Conservation (phyloP, 2,113 vertebrate species). For the Charina bottae region DNA sequence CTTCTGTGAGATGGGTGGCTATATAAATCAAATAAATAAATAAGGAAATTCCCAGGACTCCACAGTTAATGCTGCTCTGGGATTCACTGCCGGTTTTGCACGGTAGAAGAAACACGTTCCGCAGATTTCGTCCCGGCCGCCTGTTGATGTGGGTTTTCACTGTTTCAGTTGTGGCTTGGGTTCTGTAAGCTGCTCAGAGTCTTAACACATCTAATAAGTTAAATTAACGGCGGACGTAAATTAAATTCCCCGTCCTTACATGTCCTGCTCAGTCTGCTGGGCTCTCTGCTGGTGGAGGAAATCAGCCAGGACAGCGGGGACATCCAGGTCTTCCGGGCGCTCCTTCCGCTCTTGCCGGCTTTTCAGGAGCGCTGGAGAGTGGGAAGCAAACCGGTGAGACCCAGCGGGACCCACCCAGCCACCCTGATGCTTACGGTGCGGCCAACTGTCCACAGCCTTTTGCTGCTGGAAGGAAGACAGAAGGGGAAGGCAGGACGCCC, state of each 20-base stretch:
- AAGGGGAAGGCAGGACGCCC: too few species aligned
- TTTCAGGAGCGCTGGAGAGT: conserved; percentile 78
- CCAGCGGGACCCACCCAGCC: background rate
- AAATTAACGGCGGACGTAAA: background rate
- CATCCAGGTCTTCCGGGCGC: conserved; percentile 89
- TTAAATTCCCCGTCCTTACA: conserved; percentile 76
- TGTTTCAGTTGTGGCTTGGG: background rate
- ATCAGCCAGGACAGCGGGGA: conserved; percentile 91
- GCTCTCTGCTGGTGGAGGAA: conserved; percentile 94
- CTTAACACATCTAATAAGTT: background rate
- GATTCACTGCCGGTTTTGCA: background rate
- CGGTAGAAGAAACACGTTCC: background rate
- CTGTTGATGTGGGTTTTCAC: background rate
- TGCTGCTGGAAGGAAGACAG: background rate
- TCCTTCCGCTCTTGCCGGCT: conserved; percentile 83
- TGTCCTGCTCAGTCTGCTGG: conserved; percentile 88
- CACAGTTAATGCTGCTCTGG: background rate
- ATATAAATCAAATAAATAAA: background rate
- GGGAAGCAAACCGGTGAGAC: too few species aligned
- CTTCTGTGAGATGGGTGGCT: background rate
- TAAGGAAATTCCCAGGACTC: background rate
- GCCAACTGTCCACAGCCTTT: too few species aligned
- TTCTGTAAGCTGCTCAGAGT: background rate
- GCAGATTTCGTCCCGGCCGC: background rate
- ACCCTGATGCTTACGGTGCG: background rate